Percentiles rank a stretch among this genome's conserved stretches.
Conservation (phyloP, 2,113 vertebrate species). For the Cyprinodon variegatus region DNA sequence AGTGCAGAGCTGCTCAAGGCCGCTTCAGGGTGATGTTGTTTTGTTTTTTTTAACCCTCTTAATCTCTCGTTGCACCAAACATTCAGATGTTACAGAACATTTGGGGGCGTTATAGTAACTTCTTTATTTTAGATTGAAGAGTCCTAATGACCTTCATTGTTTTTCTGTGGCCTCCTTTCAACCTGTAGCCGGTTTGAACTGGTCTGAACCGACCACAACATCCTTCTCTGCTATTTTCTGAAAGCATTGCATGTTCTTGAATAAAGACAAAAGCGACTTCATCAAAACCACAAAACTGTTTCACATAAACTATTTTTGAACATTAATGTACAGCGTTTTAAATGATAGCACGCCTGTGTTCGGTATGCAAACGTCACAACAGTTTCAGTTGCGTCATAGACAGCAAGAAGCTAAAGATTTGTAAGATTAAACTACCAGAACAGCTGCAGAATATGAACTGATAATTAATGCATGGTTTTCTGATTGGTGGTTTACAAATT, state of each 20-base stretch:
- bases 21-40: background rate
- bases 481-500: no score
- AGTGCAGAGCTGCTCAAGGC: constrained; percentile 9
- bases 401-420: no score
- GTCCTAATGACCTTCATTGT: background rate
- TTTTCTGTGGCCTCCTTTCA: background rate
- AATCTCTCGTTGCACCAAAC: background rate
- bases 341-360: background rate
- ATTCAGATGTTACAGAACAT: background rate
- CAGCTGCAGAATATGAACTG: no score
- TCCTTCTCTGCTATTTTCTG: constrained; percentile 10
- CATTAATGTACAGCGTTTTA: no score
- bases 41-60: background rate
- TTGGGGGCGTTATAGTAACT: background rate
- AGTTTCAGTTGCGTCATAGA: no score
- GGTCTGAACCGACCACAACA: background rate
- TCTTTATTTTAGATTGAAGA: background rate
- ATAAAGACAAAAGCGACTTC: background rate
- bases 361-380: background rate
- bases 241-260: background rate
- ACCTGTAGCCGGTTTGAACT: constrained; percentile 11
- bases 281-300: background rate
- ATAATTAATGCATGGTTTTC: no score
- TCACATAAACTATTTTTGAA: no score
- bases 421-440: no score